Base-by-base conservation (phyloP, 2,113 vertebrate species). In the Amphiprion percula region DNA sequence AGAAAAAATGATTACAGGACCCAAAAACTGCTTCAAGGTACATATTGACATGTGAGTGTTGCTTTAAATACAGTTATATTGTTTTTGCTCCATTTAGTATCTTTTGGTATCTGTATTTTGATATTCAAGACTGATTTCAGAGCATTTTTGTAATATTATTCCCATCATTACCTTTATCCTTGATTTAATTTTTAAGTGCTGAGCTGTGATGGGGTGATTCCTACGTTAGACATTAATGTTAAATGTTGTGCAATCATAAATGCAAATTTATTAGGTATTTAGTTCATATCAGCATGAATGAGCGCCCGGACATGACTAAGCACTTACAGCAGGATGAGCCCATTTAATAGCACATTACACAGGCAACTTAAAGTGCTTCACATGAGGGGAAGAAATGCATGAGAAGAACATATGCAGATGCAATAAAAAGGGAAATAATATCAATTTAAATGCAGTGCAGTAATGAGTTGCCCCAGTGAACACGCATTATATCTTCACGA, bases 111-210 rank as follows among this genome's bases (percentile, higher is more conserved):
- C 10, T 54, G 21, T 65, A 68, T 62, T 17, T 21, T 68, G 10
- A 14, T 39, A 12, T 16, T n/a, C 53, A 59, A 3, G 41, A 12
- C 11, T 55, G 28, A 49, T 80, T 85, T 77, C 26, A 26, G 14
- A 59, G 19, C 21, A 14, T 19, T 14, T 41, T 9, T 1, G 12
- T 46, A 17, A 24, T 56, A 24, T 59, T 49, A 59, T 30, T 59
- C 15, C n/a, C 16, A 19, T 49, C 12, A 73, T 37, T 46, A 37
- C 17, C 2, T 10, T 68, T 19, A 59, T 17, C 6, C 7, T 52
- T 41, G 33, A 26, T 39, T 63, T 30, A 3, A 19, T 46, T 62
- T 46, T 28, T 47, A 66, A 47, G 5, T 44, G 37, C 37, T 28
- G 33, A 21, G 26, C 53, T 24, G 7, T 47, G 21, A 47, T 46